Base-by-base conservation (phyloP, 2,797 vertebrate species). In the Jordanella pulchra region DNA sequence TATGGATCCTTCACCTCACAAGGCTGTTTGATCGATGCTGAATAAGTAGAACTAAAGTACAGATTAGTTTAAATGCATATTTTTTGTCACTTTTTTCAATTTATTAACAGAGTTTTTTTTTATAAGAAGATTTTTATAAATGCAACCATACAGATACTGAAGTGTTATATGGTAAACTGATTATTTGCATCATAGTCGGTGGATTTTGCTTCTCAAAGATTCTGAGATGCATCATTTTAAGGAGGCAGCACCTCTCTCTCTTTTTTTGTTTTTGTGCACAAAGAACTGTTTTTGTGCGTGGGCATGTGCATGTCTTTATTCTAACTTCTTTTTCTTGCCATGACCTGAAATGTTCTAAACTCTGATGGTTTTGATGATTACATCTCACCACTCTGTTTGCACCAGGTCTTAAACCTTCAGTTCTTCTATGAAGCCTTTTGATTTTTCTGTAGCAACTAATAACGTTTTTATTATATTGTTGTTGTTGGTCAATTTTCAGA, bases 401-500 rank as follows among this genome's bases (percentile, higher is more conserved):
- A 18, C 61, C 2, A 47, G 32, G 65, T 48, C 7, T 30, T 30
- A 18, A 42, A 60, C 10, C 54, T 71, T 77, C 23, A 63, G 60
- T 63, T 42, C n/a, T 54, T 54, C 50, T 55, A 58, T 50, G 44
- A 77, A 68, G 28, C 28, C 23, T 9, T 51, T 30, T 35, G 9
- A n/a, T 68, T 72, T 71, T n/a, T 64, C 50, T 73, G 54, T 70
- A 23, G 54, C 69, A 54, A 64, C 51, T 48, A 66, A 72, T 1
- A 54, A 5, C 69, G 17, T 48, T 55, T 68, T 12, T 65, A 51
- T 72, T 1, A 48, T 93, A 93, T 95, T 95, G 93, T 92, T 73
- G 42, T 69, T 77, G 61, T 84, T 39, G 42, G 60, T 42, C 60
- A 42, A 5, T 63, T 63, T 63, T 63, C 35, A 25, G 39, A 42